Percentiles rank a stretch among this genome's conserved stretches.
Conservation (phyloP, 2,888 invertebrate species). For the Antheraea yamamai region DNA sequence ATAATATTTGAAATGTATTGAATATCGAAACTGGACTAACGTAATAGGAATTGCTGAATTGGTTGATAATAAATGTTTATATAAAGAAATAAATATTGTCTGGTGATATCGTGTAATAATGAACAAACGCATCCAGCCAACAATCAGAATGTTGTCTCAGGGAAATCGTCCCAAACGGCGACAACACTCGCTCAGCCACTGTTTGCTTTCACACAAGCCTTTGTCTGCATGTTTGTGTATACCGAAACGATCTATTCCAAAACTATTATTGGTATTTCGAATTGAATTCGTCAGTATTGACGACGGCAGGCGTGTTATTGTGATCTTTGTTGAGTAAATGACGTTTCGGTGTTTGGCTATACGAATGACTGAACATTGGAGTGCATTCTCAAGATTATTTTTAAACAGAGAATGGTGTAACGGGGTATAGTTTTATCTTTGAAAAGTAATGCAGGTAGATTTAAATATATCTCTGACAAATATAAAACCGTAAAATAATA, state of each 20-base stretch:
- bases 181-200: constrained; percentile 41
- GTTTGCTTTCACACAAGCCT: constrained; percentile 32
- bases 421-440: not conserved
- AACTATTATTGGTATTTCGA: constrained; percentile 19
- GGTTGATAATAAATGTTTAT: not conserved
- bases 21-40: not conserved
- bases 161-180: constrained; percentile 56
- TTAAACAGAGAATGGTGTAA: not conserved
- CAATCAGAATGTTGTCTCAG: constrained; percentile 56
- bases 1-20: no score
- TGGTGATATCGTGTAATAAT: constrained; percentile 23
- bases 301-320: not conserved
- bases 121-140: constrained; percentile 28
- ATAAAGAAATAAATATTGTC: not conserved
- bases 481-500: not conserved
- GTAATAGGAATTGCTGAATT: not conserved
- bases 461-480: not conserved
- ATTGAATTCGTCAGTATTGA: constrained; percentile 26
- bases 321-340: constrained; percentile 13
- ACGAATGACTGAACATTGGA: constrained; percentile 1
- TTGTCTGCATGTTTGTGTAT: constrained; percentile 29
- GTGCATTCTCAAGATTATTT: not conserved
- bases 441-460: not conserved
- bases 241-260: constrained; percentile 27
- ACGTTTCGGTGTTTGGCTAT: not conserved